These are phyloP conservation scores for Alces alces DNA, from an alignment of 2,113 vertebrate genomes.

Conservation along the genomic window DNA sequence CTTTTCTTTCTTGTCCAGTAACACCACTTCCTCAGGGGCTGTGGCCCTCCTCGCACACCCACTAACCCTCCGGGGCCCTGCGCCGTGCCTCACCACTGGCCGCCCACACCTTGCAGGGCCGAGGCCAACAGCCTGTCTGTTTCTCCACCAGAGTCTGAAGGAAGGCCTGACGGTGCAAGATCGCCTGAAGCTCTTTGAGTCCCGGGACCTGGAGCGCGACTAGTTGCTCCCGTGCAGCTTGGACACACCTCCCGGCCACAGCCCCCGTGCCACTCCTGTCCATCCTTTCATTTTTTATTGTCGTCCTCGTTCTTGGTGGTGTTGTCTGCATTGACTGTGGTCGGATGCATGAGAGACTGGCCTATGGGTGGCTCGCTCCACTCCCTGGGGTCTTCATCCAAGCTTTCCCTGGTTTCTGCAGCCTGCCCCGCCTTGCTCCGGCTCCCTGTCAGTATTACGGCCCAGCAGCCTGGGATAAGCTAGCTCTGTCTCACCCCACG, in stretches of 20 bases:
- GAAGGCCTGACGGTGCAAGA: conserved; percentile 98
- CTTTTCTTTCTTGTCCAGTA: conserved; percentile 39
- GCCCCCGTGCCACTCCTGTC: conserved; percentile 51
- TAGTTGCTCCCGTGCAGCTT: conserved; percentile 74
- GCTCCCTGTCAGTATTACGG: conserved; percentile 86
- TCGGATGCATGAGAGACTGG: conserved; percentile 67
- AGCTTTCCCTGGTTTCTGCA: conserved; percentile 63
- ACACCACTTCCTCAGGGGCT: conserved; percentile 67
- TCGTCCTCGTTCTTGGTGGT: conserved; percentile 40
- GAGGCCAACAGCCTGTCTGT: not conserved
- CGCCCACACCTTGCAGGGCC: not conserved
- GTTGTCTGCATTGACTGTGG: conserved; percentile 48
- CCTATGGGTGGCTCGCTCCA: conserved; percentile 20
- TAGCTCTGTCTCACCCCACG: conserved; percentile 68
- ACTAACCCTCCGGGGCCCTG: conserved; percentile 72
- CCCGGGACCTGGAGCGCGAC: conserved; percentile 95
- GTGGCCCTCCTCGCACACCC: conserved; percentile 77
- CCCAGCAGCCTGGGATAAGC: conserved; percentile 83
- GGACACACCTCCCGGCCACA: not conserved
- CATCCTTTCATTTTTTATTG: conserved; percentile 64
- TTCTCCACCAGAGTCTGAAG: conserved; percentile 87
- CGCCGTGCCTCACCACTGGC: not conserved
- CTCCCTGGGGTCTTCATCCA: not conserved
- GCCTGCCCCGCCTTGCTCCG: conserved; percentile 64
- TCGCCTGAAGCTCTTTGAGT: conserved; percentile 97